Conservation (phyloP, 2,888 invertebrate genomes). For the Agrilus biguttatus region DNA sequence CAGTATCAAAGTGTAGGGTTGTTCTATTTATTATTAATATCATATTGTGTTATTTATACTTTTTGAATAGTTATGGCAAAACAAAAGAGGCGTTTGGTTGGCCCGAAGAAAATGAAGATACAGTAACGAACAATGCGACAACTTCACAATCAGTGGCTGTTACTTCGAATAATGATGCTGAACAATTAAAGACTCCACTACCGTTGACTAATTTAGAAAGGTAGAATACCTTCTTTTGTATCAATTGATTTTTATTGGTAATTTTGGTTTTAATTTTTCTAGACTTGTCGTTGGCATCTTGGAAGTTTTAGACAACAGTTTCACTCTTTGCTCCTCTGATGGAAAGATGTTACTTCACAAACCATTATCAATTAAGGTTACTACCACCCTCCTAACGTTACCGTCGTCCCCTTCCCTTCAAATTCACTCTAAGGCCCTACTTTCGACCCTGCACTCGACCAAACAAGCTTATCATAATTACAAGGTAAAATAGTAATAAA, state of each 20-base stretch:
- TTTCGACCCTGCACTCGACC: constrained; percentile 65
- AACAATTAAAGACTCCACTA: constrained; percentile 26
- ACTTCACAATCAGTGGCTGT: constrained; percentile 19
- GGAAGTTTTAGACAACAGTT: constrained; percentile 60
- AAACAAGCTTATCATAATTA: constrained; percentile 68
- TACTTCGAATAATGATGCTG: constrained; percentile 22
- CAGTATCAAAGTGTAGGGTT: constrained; percentile 64
- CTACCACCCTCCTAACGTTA: constrained; percentile 49
- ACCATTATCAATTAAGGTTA: constrained; percentile 46
- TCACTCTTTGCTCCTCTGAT: constrained; percentile 39
- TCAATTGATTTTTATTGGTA: too few relatives aligned
- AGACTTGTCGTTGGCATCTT: constrained; percentile 51
- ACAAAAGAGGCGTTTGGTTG: constrained; percentile 92
- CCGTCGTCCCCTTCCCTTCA: constrained; percentile 60
- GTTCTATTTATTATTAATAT: background rate
- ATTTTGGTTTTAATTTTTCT: constrained; percentile 14
- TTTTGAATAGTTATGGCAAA: constrained; percentile 61
- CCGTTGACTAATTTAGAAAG: constrained; percentile 46
- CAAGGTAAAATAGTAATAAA: constrained; percentile 34
- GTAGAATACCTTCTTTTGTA: constrained; percentile 18
- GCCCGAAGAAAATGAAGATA: constrained; percentile 90
- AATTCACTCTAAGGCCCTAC: constrained; percentile 64
- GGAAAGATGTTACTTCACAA: constrained; percentile 35
- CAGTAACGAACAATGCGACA: constrained; percentile 19
- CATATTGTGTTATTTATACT: background rate